These are phyloP conservation scores for Quadroppia sp. DNA, from an alignment of 2,888 invertebrate genomes.

Conservation along the genomic window DNA sequence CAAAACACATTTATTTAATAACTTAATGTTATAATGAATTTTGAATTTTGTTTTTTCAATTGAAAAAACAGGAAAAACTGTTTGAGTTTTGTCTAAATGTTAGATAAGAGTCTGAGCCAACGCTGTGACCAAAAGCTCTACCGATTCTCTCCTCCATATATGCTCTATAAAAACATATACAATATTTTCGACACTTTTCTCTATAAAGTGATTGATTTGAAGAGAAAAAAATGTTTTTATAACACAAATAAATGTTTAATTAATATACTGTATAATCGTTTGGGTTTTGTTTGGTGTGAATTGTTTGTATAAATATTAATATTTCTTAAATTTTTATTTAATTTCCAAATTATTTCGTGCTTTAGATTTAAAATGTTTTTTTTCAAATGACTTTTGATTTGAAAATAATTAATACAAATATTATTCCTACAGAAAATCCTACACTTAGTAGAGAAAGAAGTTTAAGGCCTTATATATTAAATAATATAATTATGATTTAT, in stretches of 20 bases:
- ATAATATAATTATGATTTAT: no score
- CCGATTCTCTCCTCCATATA: no score
- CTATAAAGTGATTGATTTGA: neutral
- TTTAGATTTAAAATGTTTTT: neutral
- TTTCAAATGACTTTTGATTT: no score
- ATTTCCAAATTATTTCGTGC: neutral
- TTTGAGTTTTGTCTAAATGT: neutral
- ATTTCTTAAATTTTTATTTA: no score
- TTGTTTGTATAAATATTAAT: neutral
- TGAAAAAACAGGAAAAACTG: neutral
- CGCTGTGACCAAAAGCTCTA: neutral
- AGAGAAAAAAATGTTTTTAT: no score
- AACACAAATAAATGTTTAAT: neutral
- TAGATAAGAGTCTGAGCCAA: constrained; percentile 1
- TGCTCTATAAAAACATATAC: no score
- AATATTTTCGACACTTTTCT: no score
- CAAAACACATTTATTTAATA: no score
- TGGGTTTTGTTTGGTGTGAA: neutral
- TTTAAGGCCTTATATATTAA: no score
- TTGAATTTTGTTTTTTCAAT: neutral
- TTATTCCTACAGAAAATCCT: no score
- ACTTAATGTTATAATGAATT: neutral
- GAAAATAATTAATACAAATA: no score
- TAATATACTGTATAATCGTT: neutral
- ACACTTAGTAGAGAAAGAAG: no score